phyloP scores from a whole-genome alignment of 1,140 invertebrate genomes.

The Centruroides sculpturatus region DNA sequence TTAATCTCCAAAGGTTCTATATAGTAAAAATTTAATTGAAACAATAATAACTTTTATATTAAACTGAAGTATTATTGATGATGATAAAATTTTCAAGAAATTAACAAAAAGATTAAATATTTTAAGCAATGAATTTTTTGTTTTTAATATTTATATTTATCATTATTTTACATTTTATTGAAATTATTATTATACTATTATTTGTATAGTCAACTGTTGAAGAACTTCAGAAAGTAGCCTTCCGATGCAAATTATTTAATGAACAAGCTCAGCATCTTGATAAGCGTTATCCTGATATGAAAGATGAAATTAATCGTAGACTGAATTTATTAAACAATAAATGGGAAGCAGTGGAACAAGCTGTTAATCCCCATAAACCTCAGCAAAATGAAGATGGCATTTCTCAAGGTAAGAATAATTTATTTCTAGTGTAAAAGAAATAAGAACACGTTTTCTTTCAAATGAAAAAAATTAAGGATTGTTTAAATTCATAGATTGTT shows the following conservation, averaged over 20 bases:
- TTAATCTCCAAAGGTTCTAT: too few relatives aligned
- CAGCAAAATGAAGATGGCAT: constrained; percentile 22
- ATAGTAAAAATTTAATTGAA: too few relatives aligned
- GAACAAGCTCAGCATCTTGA: constrained; percentile 59
- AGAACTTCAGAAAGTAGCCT: constrained; percentile 50
- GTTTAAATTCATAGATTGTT: too few relatives aligned
- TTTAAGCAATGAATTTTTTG: too few relatives aligned
- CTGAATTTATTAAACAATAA: constrained; percentile 54
- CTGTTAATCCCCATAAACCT: constrained; percentile 29
- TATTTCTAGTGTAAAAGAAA: neutral
- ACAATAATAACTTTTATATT: too few relatives aligned
- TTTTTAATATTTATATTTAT: too few relatives aligned
- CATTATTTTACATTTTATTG: neutral
- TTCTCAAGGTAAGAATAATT: constrained; percentile 22
- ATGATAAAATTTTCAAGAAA: too few relatives aligned
- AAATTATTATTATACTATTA: neutral
- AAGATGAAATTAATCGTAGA: constrained; percentile 58
- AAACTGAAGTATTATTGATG: too few relatives aligned
- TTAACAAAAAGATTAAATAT: too few relatives aligned
- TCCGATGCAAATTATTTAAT: constrained; percentile 54
- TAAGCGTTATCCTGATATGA: constrained; percentile 49
- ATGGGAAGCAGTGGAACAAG: constrained; percentile 52
- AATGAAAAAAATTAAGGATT: too few relatives aligned
- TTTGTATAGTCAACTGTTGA: constrained; percentile 52
- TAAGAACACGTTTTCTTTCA: too few relatives aligned